phyloP scores from a whole-genome alignment of 2,888 invertebrate genomes.

The Encarsia formosa region DNA sequence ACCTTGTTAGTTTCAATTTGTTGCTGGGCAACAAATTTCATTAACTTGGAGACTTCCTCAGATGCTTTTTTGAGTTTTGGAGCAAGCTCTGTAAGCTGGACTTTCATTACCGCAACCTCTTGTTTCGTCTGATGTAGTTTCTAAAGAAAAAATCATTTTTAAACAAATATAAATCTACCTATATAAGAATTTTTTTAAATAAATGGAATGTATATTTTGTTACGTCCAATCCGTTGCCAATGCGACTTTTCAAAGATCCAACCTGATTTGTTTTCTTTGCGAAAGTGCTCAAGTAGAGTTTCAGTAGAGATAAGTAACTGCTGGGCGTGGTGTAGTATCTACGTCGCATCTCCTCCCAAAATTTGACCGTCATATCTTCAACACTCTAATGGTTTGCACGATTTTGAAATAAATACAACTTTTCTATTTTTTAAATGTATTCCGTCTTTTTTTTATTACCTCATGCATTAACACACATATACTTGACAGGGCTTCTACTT shows the following conservation, averaged over 20 bases:
- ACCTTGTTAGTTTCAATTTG: conserved; percentile 79
- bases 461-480: conserved; percentile 72
- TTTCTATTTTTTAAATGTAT: neutral
- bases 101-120: conserved; percentile 80
- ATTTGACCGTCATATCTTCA: conserved; percentile 69
- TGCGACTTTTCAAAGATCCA: conserved; percentile 61
- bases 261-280: conserved; percentile 68
- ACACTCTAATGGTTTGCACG: conserved; percentile 62
- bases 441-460: conserved; percentile 44
- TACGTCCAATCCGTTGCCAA: conserved; percentile 68
- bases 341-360: conserved; percentile 77
- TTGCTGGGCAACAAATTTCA: conserved; percentile 72
- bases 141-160: conserved; percentile 51
- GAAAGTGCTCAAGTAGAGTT: conserved; percentile 69
- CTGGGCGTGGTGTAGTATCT: conserved; percentile 90
- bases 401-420: neutral
- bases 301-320: conserved; percentile 81
- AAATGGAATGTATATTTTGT: conserved; percentile 28
- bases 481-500: conserved; percentile 57
- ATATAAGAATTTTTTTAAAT: no score
- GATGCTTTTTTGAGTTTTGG: conserved; percentile 77
- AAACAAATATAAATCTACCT: no score
- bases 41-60: conserved; percentile 69
- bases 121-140: conserved; percentile 79
- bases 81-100: conserved; percentile 74